phyloP scores from a whole-genome alignment of 1,140 invertebrate genomes.

The Protaetia brevitarsis region DNA sequence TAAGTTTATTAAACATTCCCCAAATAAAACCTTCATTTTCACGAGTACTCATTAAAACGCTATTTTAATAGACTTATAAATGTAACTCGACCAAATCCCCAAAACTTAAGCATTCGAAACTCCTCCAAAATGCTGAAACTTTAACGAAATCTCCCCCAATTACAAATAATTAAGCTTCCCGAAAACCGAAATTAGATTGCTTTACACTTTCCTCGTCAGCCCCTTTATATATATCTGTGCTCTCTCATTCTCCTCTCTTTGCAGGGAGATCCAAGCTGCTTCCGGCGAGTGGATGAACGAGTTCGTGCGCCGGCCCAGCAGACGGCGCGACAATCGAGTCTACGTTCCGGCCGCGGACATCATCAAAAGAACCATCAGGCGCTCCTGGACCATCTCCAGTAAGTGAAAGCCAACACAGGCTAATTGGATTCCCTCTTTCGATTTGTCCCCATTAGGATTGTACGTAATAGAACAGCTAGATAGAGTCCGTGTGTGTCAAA shows the following conservation, averaged over 20 bases:
- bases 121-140: too few species aligned
- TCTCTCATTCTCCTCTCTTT: constrained; percentile 23
- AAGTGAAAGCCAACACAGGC: too few species aligned
- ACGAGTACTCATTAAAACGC: too few species aligned
- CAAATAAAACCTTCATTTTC: too few species aligned
- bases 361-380: constrained; percentile 62
- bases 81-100: too few species aligned
- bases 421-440: not conserved
- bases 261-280: constrained; percentile 67
- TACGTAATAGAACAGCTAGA: not conserved
- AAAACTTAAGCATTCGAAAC: too few species aligned
- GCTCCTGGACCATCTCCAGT: constrained; percentile 72
- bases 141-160: too few species aligned
- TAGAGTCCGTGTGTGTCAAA: too few species aligned
- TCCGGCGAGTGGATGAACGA: constrained; percentile 72
- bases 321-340: constrained; percentile 51
- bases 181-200: too few species aligned
- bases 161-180: too few species aligned
- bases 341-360: constrained; percentile 62
- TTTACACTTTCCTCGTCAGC: not conserved
- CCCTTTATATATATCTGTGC: not conserved
- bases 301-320: constrained; percentile 51
- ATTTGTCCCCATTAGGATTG: not conserved
- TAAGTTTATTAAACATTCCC: too few species aligned
- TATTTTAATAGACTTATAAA: too few species aligned